Percentiles rank a stretch among this genome's conserved stretches.
Evolutionary conservation across 2,888 invertebrate genomes (phyloP).

Genomic region (Rhagium mordax): DNA sequence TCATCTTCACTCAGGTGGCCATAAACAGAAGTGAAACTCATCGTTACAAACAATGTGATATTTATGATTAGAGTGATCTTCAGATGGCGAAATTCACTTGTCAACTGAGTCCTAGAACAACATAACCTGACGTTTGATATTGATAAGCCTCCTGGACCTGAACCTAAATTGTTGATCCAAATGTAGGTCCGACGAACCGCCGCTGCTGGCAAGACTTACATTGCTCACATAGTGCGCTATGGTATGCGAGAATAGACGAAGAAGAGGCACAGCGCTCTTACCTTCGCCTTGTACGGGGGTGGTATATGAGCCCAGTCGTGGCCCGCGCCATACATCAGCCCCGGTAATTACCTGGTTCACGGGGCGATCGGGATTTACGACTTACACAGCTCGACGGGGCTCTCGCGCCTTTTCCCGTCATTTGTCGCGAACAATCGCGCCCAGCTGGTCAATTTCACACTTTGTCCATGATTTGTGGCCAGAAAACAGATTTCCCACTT

Average conservation of each 20-base stretch:
- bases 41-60: no score
- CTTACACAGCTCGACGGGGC: slow-evolving; percentile 54
- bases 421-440: slow-evolving; percentile 54
- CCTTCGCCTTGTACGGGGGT: slow-evolving; percentile 54
- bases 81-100: no score
- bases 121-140: no score
- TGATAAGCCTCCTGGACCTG: no score
- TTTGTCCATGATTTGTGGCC: slow-evolving; percentile 22
- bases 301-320: slow-evolving; percentile 50
- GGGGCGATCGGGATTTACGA: slow-evolving; percentile 58
- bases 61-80: no score
- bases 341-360: slow-evolving; percentile 64
- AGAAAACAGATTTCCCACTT: slow-evolving; percentile 31
- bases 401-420: slow-evolving; percentile 62
- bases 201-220: slow-evolving; percentile 1
- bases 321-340: slow-evolving; percentile 62
- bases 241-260: not conserved
- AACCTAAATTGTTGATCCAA: no score
- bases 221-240: not conserved
- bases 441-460: slow-evolving; percentile 25
- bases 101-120: no score
- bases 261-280: slow-evolving; percentile 5
- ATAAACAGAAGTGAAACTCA: no score
- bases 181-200: not conserved
- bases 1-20: no score